A percentile compares a stretch with the other conserved stretches of the same genome.
Evolutionary conservation across 2,797 vertebrate genomes (phyloP).

Genomic region (Falco concolor): DNA sequence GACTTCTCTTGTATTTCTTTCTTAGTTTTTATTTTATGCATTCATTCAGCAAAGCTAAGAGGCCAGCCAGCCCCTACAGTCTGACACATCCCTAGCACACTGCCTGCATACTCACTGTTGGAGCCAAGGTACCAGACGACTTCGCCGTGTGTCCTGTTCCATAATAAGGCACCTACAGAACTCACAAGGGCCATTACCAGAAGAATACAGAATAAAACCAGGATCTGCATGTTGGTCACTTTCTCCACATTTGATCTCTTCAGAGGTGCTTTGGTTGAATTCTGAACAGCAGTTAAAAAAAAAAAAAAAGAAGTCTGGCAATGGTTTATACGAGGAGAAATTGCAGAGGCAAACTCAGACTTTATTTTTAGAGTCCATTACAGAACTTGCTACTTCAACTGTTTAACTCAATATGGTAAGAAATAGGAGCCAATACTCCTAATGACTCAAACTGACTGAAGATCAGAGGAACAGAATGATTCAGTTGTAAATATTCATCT

Average conservation of each 20-base stretch:
- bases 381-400: not conserved
- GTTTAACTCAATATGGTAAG: not conserved
- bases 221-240: slow-evolving; percentile 96
- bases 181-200: slow-evolving; percentile 98
- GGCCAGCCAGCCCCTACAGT: not conserved
- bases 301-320: not conserved
- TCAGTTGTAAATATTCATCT: not conserved
- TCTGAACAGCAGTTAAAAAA: slow-evolving; percentile 72
- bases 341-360: not conserved
- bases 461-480: not conserved
- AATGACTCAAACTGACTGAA: not conserved
- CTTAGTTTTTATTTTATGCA: not conserved
- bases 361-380: not conserved
- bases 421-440: not conserved
- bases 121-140: slow-evolving; percentile 93
- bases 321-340: not conserved
- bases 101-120: slow-evolving; percentile 77
- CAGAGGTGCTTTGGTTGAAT: slow-evolving; percentile 97
- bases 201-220: slow-evolving; percentile 94
- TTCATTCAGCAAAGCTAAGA: not conserved
- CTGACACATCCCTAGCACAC: not conserved
- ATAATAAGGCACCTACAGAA: slow-evolving; percentile 93
- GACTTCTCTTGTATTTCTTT: not conserved
- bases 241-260: slow-evolving; percentile 98
- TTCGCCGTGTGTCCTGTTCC: slow-evolving; percentile 88